A percentile compares a stretch with the other conserved stretches of the same genome.
Conservation (phyloP, 1,140 invertebrate genomes). For the Rhopalosiphum padi region DNA sequence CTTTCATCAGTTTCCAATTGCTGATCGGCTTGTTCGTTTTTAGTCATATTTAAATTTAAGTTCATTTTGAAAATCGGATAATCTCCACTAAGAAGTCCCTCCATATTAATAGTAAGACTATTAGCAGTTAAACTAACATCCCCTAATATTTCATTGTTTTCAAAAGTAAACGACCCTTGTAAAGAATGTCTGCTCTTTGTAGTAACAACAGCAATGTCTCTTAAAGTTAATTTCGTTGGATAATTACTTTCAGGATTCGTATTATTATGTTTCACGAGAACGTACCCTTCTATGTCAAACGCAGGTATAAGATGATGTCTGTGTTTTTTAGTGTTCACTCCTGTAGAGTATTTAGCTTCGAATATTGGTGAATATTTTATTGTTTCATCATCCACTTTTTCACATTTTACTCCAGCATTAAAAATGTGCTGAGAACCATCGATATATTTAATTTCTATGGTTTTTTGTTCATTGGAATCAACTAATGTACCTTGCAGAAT, state of each 20-base stretch:
- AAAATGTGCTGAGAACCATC: background rate
- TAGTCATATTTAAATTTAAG: background rate
- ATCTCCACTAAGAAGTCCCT: background rate
- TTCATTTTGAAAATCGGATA: background rate
- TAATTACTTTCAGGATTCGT: background rate
- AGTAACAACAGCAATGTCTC: background rate
- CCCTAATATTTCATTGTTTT: background rate
- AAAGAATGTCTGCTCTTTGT: background rate
- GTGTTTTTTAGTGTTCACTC: background rate
- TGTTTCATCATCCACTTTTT: background rate
- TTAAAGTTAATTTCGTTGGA: slow-evolving; percentile 9
- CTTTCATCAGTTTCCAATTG: background rate
- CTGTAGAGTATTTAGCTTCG: background rate
- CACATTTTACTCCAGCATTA: slow-evolving; percentile 7
- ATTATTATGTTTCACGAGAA: background rate
- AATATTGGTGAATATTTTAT: slow-evolving; percentile 22
- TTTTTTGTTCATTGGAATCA: background rate
- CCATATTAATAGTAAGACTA: background rate
- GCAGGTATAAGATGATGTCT: background rate
- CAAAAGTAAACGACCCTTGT: background rate
- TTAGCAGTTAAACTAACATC: background rate
- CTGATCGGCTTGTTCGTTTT: background rate
- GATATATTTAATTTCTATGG: slow-evolving; percentile 6
- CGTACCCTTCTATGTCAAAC: background rate
- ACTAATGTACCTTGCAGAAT: background rate